A percentile compares a stretch with the other conserved stretches of the same genome.
Evolutionary conservation across 2,113 vertebrate species (phyloP).

Genomic region (Hippocampus barbouri): DNA sequence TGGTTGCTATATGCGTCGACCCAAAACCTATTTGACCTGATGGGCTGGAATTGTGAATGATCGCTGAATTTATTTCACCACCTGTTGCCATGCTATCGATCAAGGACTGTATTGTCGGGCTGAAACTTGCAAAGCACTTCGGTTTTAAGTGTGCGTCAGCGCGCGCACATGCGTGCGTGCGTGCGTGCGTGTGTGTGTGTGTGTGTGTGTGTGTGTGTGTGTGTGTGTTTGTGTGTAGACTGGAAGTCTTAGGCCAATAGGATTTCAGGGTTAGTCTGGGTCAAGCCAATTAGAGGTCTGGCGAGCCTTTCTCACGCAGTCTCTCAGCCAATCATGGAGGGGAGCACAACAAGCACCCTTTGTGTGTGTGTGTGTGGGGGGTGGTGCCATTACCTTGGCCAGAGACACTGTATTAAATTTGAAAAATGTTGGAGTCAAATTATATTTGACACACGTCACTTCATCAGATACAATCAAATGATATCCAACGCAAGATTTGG

Average conservation of each 20-base stretch:
- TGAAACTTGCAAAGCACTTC: conserved; percentile 15
- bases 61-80: conserved; percentile 10
- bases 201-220: conserved; percentile 18
- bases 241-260: conserved; percentile 78
- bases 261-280: conserved; percentile 81
- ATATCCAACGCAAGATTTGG: neutral
- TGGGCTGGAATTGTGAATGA: neutral
- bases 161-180: neutral
- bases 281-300: conserved; percentile 84
- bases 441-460: neutral
- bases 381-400: neutral
- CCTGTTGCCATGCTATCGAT: conserved; percentile 38
- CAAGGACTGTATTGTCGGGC: conserved; percentile 19
- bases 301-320: conserved; percentile 73
- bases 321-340: conserved; percentile 68
- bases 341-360: conserved; percentile 60
- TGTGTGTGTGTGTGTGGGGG: conserved; percentile 11
- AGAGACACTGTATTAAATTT: neutral
- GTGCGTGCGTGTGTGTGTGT: conserved; percentile 14
- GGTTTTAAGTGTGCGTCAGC: conserved; percentile 23
- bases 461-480: neutral
- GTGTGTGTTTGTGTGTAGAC: conserved; percentile 45
- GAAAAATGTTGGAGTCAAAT: neutral
- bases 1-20: neutral
- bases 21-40: neutral